Evolutionary conservation across 2,113 vertebrate species (phyloP), one percentile per base, ranked within the genome.

Genomic region (Bubalus kerabau): DNA sequence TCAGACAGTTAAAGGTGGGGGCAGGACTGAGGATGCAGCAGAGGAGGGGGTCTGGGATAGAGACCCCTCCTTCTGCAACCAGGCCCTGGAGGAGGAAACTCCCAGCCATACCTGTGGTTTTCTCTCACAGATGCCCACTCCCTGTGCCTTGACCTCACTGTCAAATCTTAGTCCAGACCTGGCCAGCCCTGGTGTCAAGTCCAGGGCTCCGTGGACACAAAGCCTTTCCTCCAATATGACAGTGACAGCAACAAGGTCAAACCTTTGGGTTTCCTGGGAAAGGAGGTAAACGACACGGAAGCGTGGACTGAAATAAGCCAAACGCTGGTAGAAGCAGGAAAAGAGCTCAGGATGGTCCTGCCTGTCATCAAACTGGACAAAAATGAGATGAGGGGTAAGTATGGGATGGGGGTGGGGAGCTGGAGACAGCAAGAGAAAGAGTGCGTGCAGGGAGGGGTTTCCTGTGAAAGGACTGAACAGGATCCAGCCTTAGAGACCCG

Each of bases 271-370:
- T 0, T 1, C 57, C 17, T 46, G 28, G 78, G 19, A 5, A 13
- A 59, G 60, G n/a, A 36, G 7, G 13, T 60, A 7, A 64, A 74
- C 0, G 1, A 13, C 48, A 90, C 28, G 0, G 21, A 50, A 1
- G 3, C 1, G 1, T 59, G 80, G 54, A 19, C 3, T 30, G 7
- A 87, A 24, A 4, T 90, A 26, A 57, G 10, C 2, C 8, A 82
- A 21, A n/a, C 0, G 0, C 52, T 94, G 16, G 1, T 0, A 62
- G 74, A 60, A 0, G 9, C 87, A 8, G 60, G 12, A 0, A 5
- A 3, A 19, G 76, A 74, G 24, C 62, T 97, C 5, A 23, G 13
- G 23, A 64, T 2, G 23, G 4, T 48, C 7, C 14, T 94, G 43
- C 8, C 14, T 93, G 8, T 32, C 10, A 6, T 54, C 10, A 50